Evolutionary conservation across 2,113 vertebrate species (phyloP).

Genomic region (Arenaria interpres): DNA sequence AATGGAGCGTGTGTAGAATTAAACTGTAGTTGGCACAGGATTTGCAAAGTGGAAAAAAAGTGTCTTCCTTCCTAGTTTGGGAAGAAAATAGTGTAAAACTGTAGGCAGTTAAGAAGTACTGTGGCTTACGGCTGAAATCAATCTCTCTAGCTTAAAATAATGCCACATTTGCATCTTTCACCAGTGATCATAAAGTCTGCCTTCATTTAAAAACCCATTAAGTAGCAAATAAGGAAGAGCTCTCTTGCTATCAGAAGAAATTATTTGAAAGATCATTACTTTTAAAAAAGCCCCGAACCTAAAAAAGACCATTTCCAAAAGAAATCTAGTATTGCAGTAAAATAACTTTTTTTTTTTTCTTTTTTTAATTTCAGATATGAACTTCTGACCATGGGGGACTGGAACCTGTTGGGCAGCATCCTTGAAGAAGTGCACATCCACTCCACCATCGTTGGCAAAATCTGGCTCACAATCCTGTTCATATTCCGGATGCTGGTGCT

Average conservation of each 20-base stretch:
- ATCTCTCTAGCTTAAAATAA: neutral
- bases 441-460: slow-evolving; percentile 94
- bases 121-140: neutral
- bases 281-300: neutral
- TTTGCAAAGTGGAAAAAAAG: neutral
- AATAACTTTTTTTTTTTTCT: neutral
- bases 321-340: neutral
- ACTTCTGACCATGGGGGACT: slow-evolving; percentile 90
- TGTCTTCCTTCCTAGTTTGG: neutral
- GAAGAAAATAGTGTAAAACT: neutral
- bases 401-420: slow-evolving; percentile 92
- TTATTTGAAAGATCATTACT: neutral
- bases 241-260: neutral
- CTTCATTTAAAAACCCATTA: neutral
- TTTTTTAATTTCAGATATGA: slow-evolving; percentile 71
- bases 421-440: slow-evolving; percentile 95
- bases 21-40: neutral
- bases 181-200: neutral
- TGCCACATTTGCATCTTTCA: neutral
- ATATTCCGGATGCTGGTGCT: slow-evolving; percentile 95
- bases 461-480: slow-evolving; percentile 96
- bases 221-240: neutral
- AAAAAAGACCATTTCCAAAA: neutral
- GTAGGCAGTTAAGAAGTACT: neutral
- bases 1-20: neutral